These are phyloP conservation scores for Ammodramus savannarum DNA, from an alignment of 2,113 vertebrate species.

Conservation along the genomic window DNA sequence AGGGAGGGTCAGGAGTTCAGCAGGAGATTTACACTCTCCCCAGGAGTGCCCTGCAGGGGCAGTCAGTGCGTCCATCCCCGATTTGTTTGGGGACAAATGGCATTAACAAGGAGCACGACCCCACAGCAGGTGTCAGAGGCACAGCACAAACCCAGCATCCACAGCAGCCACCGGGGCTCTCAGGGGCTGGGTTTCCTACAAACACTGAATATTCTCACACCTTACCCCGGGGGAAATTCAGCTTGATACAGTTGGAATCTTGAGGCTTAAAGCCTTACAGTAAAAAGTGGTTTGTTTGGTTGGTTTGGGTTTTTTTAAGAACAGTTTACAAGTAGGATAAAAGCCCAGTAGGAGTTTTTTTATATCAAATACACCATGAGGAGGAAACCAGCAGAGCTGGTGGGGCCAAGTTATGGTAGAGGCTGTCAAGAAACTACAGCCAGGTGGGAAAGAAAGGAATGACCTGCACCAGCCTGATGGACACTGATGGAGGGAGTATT, in stretches of 20 bases:
- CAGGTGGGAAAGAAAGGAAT: neutral
- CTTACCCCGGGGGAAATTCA: neutral
- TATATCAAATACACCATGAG: neutral
- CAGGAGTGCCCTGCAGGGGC: neutral
- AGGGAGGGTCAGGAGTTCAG: conserved; percentile 42
- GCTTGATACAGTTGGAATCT: rapidly evolving
- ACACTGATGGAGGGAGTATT: neutral
- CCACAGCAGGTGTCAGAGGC: neutral
- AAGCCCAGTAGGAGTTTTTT: neutral
- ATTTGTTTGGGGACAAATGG: neutral
- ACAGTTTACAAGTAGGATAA: neutral
- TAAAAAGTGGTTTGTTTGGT: neutral
- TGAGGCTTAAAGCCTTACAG: neutral
- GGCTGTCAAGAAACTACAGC: neutral
- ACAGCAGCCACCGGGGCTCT: neutral
- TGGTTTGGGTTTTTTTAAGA: neutral
- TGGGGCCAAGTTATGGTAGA: neutral
- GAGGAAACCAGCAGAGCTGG: neutral
- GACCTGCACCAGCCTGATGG: neutral
- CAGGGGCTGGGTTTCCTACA: neutral
- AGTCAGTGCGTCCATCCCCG: neutral
- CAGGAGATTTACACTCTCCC: neutral
- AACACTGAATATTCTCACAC: neutral
- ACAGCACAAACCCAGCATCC: neutral
- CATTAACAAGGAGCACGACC: neutral